Evolutionary conservation across 2,888 invertebrate genomes (phyloP).

Genomic region (Meloe dianella): DNA sequence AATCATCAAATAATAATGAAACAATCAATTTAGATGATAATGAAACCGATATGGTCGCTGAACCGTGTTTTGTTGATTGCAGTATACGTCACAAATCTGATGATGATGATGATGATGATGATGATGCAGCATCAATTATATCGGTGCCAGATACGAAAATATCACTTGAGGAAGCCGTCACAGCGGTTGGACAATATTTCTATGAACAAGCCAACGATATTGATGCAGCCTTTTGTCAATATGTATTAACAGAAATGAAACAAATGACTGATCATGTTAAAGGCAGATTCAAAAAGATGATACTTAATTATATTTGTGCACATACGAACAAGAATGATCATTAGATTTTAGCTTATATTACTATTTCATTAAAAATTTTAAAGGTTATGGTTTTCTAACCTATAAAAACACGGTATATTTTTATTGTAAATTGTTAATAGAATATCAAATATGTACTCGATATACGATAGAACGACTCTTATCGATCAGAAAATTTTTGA

Average conservation of each 20-base stretch:
- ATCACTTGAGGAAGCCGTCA: not conserved
- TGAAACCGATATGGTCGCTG: not conserved
- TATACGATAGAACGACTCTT: no score
- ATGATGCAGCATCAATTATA: not conserved
- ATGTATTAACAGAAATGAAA: constrained; percentile 9
- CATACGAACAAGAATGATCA: not conserved
- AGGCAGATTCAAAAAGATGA: not conserved
- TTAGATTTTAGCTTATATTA: not conserved
- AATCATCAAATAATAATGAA: no score
- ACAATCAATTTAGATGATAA: not conserved
- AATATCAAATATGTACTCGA: no score
- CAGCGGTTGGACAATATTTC: not conserved
- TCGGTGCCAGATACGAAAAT: not conserved
- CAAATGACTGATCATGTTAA: constrained; percentile 5
- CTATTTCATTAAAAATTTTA: no score
- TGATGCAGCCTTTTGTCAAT: constrained; percentile 8
- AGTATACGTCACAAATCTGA: not conserved
- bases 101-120: no score
- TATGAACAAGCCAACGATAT: constrained; percentile 7
- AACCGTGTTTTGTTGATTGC: constrained; percentile 5
- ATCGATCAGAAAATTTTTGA: no score
- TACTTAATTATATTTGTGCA: constrained; percentile 8
- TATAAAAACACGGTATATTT: no score
- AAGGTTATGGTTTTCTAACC: no score
- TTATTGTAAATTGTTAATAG: no score